Percentiles rank a stretch among this genome's conserved stretches.
phyloP scores from a whole-genome alignment of 2,113 vertebrate species.

The Ptilorrhoa leucosticta region DNA sequence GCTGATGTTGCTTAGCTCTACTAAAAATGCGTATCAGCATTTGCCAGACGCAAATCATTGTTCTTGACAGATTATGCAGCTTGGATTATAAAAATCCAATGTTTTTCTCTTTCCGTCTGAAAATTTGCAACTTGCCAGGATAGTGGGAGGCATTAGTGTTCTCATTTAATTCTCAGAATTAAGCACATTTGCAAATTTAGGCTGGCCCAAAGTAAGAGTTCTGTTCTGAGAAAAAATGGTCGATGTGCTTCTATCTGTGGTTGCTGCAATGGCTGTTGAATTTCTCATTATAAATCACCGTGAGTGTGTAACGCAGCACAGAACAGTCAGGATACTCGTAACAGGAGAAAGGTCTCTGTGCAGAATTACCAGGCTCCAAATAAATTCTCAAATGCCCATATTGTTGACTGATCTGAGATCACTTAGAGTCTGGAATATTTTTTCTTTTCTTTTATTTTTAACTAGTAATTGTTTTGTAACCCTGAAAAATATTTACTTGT shows the following conservation, averaged over 20 bases:
- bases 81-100: conserved; percentile 19
- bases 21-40: background rate
- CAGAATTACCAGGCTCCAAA: background rate
- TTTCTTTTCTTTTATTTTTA: background rate
- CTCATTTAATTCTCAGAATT: background rate
- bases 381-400: background rate
- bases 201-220: background rate
- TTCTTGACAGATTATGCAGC: conserved; percentile 11
- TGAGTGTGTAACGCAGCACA: background rate
- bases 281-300: background rate
- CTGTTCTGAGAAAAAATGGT: background rate
- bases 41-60: background rate
- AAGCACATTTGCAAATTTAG: background rate
- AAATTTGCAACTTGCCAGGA: background rate
- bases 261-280: background rate
- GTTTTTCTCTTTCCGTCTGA: background rate
- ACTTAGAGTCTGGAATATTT: background rate
- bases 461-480: background rate
- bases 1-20: background rate
- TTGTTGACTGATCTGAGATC: background rate
- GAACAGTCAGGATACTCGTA: background rate
- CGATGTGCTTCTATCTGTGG: background rate
- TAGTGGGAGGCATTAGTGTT: background rate
- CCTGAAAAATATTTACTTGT: background rate
- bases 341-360: background rate